Conservation (phyloP, 2,113 vertebrate genomes). For the Potamarius usumacintae region DNA sequence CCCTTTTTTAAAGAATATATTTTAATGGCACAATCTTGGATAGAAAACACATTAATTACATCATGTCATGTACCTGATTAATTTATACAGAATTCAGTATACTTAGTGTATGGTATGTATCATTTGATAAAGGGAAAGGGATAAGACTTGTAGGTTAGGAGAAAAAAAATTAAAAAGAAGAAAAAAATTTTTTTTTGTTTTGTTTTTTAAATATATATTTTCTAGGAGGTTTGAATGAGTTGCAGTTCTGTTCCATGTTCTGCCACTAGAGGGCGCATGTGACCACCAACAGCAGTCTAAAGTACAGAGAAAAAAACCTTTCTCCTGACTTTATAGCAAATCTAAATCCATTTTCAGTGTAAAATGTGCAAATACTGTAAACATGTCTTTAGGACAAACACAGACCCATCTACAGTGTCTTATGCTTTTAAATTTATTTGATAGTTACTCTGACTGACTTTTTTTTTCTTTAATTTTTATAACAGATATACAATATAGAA, state of each 20-base stretch:
- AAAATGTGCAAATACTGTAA: not conserved
- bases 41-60: not conserved
- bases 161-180: not conserved
- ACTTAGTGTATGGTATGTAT: not conserved
- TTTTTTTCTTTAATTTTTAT: no score
- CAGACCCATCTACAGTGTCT: not conserved
- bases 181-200: no score
- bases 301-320: not conserved
- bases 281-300: not conserved
- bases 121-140: not conserved
- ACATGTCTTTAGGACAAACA: not conserved
- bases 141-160: not conserved
- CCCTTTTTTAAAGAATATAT: not conserved
- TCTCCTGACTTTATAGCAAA: not conserved
- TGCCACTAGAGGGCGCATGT: slow-evolving; percentile 25
- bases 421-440: not conserved
- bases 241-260: not conserved
- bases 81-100: not conserved
- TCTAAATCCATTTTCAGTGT: not conserved
- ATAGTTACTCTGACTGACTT: no score
- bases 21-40: not conserved
- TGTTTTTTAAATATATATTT: not conserved
- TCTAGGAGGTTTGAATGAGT: not conserved
- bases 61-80: not conserved
- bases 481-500: not conserved